Conservation (phyloP, 2,888 invertebrate species). For the Graphium colonna region DNA sequence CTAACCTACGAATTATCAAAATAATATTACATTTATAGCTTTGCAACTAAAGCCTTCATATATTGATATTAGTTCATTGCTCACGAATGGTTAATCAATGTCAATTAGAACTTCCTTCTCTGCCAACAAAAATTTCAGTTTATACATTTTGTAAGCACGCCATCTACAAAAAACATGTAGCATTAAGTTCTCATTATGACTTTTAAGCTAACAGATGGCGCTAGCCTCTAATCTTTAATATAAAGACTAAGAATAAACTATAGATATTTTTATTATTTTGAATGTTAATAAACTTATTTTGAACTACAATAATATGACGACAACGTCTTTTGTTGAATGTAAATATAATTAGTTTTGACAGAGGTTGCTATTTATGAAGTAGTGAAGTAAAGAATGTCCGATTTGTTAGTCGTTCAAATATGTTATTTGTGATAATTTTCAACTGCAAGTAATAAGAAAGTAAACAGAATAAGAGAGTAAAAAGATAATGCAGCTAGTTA, state of each 20-base stretch:
- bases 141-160: not conserved
- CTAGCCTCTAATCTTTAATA: conserved; percentile 3
- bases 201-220: conserved; percentile 12
- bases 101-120: not conserved
- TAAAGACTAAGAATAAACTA: not conserved
- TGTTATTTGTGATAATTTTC: too few relatives aligned
- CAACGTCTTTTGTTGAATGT: not conserved
- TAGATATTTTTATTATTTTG: conserved; percentile 2
- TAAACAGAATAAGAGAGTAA: too few relatives aligned
- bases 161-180: conserved; percentile 8
- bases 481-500: too few relatives aligned
- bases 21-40: conserved; percentile 14
- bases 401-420: too few relatives aligned
- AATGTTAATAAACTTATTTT: conserved; percentile 8
- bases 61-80: not conserved
- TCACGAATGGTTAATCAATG: conserved; percentile 2
- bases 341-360: conserved; percentile 4
- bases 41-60: conserved; percentile 11
- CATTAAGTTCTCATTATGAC: not conserved
- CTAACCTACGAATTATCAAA: conserved; percentile 15
- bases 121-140: too few relatives aligned
- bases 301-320: conserved; percentile 8
- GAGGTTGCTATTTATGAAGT: conserved; percentile 9
- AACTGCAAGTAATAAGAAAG: too few relatives aligned
- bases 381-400: too few relatives aligned